These are phyloP conservation scores for Ephestia elutella DNA, from an alignment of 1,140 invertebrate genomes.

Conservation along the genomic window DNA sequence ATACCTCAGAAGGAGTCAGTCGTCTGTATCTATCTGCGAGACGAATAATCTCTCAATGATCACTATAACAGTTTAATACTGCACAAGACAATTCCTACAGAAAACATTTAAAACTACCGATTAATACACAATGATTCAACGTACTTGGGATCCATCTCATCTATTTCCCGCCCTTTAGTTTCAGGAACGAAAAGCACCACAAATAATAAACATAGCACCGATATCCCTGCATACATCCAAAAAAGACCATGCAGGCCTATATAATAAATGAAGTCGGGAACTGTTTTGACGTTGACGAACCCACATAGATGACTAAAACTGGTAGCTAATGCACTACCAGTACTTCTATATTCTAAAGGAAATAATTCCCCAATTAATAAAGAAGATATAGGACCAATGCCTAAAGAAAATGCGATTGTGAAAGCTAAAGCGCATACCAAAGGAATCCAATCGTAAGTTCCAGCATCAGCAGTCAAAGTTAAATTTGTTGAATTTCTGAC, in stretches of 20 bases:
- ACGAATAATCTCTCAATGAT: slow-evolving; percentile 3
- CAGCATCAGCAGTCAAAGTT: slow-evolving; percentile 40
- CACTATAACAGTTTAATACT: neutral
- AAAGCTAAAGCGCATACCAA: slow-evolving; percentile 87
- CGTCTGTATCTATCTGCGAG: neutral
- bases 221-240: slow-evolving; percentile 91
- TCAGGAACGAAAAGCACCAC: slow-evolving; percentile 91
- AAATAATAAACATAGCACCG: slow-evolving; percentile 87
- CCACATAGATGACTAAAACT: slow-evolving; percentile 91
- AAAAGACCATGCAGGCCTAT: slow-evolving; percentile 88
- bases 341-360: slow-evolving; percentile 87
- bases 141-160: slow-evolving; percentile 88
- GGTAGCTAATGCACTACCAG: slow-evolving; percentile 88
- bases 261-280: slow-evolving; percentile 84
- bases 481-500: slow-evolving; percentile 61
- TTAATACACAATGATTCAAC: slow-evolving; percentile 75
- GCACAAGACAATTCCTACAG: slow-evolving; percentile 10
- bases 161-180: slow-evolving; percentile 90
- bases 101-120: slow-evolving; percentile 45
- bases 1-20: neutral
- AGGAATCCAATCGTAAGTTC: slow-evolving; percentile 85
- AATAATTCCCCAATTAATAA: slow-evolving; percentile 91
- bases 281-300: slow-evolving; percentile 92
- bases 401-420: slow-evolving; percentile 88
- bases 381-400: slow-evolving; percentile 92